phyloP scores from a whole-genome alignment of 2,888 invertebrate genomes.

The Drosophila nigricruria region DNA sequence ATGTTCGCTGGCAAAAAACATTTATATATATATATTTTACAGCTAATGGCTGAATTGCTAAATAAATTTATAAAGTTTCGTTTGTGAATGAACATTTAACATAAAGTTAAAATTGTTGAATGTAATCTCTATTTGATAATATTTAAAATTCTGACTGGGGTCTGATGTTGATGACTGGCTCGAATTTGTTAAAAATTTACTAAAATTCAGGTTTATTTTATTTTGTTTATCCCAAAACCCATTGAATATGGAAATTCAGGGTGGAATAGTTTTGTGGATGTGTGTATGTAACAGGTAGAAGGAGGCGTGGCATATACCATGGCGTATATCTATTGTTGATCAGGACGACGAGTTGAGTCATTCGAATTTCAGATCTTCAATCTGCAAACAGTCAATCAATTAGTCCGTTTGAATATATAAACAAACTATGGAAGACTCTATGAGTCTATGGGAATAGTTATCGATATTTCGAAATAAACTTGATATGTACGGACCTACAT shows the following conservation, averaged over 20 bases:
- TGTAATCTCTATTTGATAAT: neutral
- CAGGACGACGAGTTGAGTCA: too few relatives aligned
- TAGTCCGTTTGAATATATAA: too few relatives aligned
- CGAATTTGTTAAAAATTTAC: neutral
- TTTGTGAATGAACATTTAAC: neutral
- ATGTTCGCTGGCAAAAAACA: constrained; percentile 4
- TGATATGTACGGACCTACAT: too few relatives aligned
- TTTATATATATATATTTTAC: constrained; percentile 2
- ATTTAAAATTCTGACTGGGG: neutral
- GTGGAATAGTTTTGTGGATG: too few relatives aligned
- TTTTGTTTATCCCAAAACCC: neutral
- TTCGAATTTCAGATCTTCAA: too few relatives aligned
- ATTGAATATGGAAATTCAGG: neutral
- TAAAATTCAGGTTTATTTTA: neutral
- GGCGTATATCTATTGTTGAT: too few relatives aligned
- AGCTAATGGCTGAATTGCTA: neutral
- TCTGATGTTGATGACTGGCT: neutral
- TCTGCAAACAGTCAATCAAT: too few relatives aligned
- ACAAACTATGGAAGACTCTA: too few relatives aligned
- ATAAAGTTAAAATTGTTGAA: neutral
- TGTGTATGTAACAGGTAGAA: too few relatives aligned
- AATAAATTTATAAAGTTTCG: constrained; percentile 5
- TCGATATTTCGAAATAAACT: too few relatives aligned
- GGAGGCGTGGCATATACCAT: too few relatives aligned
- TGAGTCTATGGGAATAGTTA: too few relatives aligned